Base-by-base conservation (phyloP, 2,113 vertebrate species). In the Pipa parva region DNA sequence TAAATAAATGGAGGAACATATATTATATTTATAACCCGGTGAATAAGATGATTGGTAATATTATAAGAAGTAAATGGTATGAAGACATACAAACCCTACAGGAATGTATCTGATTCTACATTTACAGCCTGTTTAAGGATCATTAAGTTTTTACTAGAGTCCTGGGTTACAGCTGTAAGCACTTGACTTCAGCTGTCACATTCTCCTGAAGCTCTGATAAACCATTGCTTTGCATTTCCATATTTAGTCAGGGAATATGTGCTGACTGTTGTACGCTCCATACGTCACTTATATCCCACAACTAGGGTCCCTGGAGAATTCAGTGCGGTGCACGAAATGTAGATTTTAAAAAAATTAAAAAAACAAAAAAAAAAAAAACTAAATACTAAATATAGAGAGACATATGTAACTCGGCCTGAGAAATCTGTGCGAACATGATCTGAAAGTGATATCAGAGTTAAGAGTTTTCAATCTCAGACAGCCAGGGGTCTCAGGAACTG, bases 161-260 rank as follows among this genome's bases (percentile, higher is more conserved):
- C 37, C 42, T 28, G 63, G 63, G 46, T 22, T 25, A 56, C 39
- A 33, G 39, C 37, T 46, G 37, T 7, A 25, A 25, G 57, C 22
- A 27, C 29, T 39, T 20, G 33, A 18, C 73, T 71, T 73, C 77
- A 78, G 77, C 80, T 80, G 80, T 76, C 76, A 63, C 77, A 78
- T 79, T 82, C 80, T 76, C 73, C 7, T 0, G 1, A 63, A 63
- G 73, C 54, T 18, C 64, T 54, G 71, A 67, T 67, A 63, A 62
- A 48, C 62, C 72, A 50, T 27, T 70, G 71, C 71, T 55, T 68
- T 72, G 54, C 72, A 70, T 78, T 72, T 57, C 80, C 80, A 76
- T 80, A 82, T 82, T 80, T 82, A 80, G 80, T 56, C 78, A 77
- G 77, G 71, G 58, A 74, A 51, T 51, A 72, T 59, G 76, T 76